phyloP scores from a whole-genome alignment of 1,140 invertebrate species.

The Achatina immaculata region DNA sequence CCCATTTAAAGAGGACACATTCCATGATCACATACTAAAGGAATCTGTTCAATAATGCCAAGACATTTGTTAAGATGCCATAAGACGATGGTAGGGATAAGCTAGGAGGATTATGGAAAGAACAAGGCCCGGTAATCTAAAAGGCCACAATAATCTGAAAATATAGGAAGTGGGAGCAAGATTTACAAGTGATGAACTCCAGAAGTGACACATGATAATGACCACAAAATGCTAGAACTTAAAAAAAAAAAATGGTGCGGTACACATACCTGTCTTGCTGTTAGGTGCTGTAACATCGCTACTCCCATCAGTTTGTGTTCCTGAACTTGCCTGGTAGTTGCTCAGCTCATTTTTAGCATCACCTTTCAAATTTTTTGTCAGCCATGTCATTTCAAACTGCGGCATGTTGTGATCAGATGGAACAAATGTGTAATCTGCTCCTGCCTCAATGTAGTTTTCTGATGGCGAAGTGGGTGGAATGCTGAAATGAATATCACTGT shows the following conservation, averaged over 20 bases:
- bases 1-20: too few species aligned
- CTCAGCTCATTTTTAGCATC: conserved; percentile 20
- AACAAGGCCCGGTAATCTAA: too few species aligned
- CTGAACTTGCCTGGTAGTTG: conserved; percentile 14
- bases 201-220: too few species aligned
- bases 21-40: too few species aligned
- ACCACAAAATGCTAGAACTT: neutral
- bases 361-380: conserved; percentile 16
- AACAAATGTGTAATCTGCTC: neutral
- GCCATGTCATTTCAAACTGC: conserved; percentile 19
- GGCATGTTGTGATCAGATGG: neutral
- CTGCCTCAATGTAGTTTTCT: conserved; percentile 29
- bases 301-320: conserved; percentile 25
- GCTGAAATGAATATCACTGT: neutral
- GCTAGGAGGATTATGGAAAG: too few species aligned
- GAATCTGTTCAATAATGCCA: too few species aligned
- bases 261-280: conserved; percentile 25
- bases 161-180: too few species aligned
- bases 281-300: neutral
- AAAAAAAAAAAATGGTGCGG: neutral
- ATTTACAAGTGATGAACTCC: too few species aligned
- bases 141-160: too few species aligned
- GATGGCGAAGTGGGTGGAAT: conserved; percentile 33
- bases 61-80: too few species aligned
- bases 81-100: too few species aligned